Conservation (phyloP, 2,797 vertebrate species). For the Anguilla marmorata region DNA sequence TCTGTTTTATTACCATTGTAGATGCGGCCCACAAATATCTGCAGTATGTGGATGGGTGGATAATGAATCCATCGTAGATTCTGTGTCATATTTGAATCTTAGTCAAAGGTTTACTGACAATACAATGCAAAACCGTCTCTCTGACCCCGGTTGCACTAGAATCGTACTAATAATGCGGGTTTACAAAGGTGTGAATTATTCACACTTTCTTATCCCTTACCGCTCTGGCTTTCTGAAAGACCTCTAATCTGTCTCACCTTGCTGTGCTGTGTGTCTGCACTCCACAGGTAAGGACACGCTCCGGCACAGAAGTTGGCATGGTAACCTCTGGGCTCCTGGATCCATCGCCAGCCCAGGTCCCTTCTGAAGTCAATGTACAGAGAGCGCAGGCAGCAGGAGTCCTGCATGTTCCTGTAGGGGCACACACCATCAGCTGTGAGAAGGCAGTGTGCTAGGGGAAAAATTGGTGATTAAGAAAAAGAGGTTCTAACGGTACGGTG, state of each 20-base stretch:
- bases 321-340: constrained; percentile 95
- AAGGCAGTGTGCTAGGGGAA: background rate
- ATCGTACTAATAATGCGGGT: too few relatives aligned
- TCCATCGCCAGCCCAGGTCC: constrained; percentile 96
- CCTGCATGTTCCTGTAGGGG: constrained; percentile 80
- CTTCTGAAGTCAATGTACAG: constrained; percentile 97
- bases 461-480: background rate
- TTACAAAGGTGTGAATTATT: too few relatives aligned
- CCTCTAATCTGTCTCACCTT: constrained; percentile 60
- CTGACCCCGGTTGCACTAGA: too few relatives aligned
- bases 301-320: constrained; percentile 96
- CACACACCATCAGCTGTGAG: background rate
- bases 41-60: too few relatives aligned
- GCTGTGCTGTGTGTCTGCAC: constrained; percentile 92
- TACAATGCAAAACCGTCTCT: too few relatives aligned
- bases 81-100: too few relatives aligned
- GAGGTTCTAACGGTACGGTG: background rate
- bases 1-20: too few relatives aligned
- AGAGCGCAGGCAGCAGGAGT: constrained; percentile 93
- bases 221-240: background rate
- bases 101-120: too few relatives aligned
- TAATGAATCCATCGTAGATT: too few relatives aligned
- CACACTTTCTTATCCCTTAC: background rate
- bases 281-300: constrained; percentile 95
- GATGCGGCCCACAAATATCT: too few relatives aligned